Evolutionary conservation across 2,113 vertebrate species (phyloP), one percentile per base, ranked within the genome.

Genomic region (Corythaixoides concolor): DNA sequence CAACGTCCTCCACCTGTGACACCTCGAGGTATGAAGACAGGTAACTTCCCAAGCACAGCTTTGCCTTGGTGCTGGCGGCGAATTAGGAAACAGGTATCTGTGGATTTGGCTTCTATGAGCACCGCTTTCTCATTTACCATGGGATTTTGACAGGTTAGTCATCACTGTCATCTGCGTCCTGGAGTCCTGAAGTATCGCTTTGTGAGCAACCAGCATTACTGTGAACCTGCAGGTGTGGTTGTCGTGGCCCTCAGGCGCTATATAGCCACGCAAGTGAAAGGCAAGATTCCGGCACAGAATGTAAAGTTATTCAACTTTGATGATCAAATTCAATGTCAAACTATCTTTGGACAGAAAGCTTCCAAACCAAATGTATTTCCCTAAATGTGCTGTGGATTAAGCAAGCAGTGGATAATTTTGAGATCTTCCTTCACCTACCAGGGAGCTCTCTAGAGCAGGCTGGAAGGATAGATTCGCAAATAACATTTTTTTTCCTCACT

Each of bases 71-170:
- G 21, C 50, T 58, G 23, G 5, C 66, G 3, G 2, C 4, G 18
- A 60, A 41, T 7, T 47, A 18, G 30, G 20, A 58, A 41, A 35
- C 11, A 10, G 16, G 6, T 35, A 17, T 41, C 35, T 52, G 52
- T 66, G 26, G 35, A 22, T 32, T 50, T 58, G 26, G 9, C 35
- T 52, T 59, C 68, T 39, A 0, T 10, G 16, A 58, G 67, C 43
- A 26, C 20, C 2, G 1, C 27, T 52, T 72, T 59, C 35, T 28
- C 33, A 9, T 30, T 53, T 28, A 16, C 52, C 3, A 0, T 21
- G 33, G 37, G 11, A 27, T 67, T 52, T 50, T 45, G 87, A 32
- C 45, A 53, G 37, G 47, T 23, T 20, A 20, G 33, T 52, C 53
- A 28, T 11, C 37, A 52, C 14, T 22, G 13, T 27, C 5, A 2